Conservation (phyloP, 2,113 vertebrate species). For the Formicarius rufipectus region DNA sequence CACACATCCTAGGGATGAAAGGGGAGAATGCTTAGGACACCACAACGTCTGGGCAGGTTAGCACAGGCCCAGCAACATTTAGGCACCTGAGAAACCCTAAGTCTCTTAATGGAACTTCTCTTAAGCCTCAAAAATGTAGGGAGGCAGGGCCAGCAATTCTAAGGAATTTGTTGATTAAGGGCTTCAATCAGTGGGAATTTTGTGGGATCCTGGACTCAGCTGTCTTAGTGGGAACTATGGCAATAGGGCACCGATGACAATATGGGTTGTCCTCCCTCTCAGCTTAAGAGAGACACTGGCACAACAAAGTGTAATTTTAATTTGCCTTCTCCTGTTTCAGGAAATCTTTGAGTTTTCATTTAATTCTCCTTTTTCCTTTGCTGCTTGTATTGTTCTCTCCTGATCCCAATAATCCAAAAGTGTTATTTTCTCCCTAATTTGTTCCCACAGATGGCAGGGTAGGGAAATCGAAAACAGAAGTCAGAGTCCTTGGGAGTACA, state of each 20-base stretch:
- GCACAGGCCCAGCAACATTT: background rate
- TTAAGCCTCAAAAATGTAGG: background rate
- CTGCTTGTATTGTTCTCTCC: background rate
- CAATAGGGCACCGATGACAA: background rate
- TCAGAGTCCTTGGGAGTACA: slow-evolving; percentile 52
- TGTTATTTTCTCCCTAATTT: slow-evolving; percentile 41
- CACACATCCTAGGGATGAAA: background rate
- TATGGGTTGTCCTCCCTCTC: background rate
- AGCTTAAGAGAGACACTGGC: background rate
- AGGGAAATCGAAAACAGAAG: slow-evolving; percentile 44
- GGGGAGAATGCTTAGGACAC: background rate
- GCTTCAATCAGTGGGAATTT: background rate
- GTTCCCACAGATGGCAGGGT: slow-evolving; percentile 3
- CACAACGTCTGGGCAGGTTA: background rate
- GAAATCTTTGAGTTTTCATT: background rate
- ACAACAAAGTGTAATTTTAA: slow-evolving; percentile 10
- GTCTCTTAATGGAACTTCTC: background rate
- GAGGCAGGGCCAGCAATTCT: background rate
- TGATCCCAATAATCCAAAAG: slow-evolving; percentile 42
- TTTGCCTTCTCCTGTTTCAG: background rate
- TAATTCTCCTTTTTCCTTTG: slow-evolving; percentile 14
- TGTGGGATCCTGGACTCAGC: background rate
- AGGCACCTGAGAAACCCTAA: background rate
- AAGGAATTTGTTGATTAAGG: background rate
- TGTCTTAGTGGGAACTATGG: background rate